These are phyloP conservation scores for Hypsopygia costalis DNA, from an alignment of 2,888 invertebrate genomes.

Conservation along the genomic window DNA sequence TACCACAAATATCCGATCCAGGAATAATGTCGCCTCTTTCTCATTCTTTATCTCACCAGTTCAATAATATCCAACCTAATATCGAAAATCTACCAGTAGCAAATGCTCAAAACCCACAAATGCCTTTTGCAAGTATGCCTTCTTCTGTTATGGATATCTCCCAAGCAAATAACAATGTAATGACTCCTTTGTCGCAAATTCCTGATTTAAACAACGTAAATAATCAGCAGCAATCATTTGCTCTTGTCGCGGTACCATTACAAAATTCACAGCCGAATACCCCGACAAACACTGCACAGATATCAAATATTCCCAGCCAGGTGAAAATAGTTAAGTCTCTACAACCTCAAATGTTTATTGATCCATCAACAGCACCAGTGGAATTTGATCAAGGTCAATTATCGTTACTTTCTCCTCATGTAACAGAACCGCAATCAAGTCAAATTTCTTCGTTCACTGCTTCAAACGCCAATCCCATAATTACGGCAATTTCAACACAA, in stretches of 20 bases:
- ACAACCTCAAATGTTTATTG: slow-evolving; percentile 26
- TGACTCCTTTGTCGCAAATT: slow-evolving; percentile 3
- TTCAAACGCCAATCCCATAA: slow-evolving; percentile 14
- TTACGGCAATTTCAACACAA: slow-evolving; percentile 21
- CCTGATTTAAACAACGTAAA: slow-evolving; percentile 12
- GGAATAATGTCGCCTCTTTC: not conserved
- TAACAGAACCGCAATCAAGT: slow-evolving; percentile 26
- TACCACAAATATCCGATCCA: slow-evolving; percentile 6
- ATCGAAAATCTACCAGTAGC: not conserved
- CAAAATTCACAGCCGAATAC: slow-evolving; percentile 19
- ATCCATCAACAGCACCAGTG: slow-evolving; percentile 18
- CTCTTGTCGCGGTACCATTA: slow-evolving; percentile 17
- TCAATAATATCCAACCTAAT: not conserved
- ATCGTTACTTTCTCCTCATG: slow-evolving; percentile 26
- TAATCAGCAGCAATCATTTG: slow-evolving; percentile 9
- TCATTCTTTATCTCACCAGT: not conserved
- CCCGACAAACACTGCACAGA: slow-evolving; percentile 2
- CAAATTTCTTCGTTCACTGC: not conserved
- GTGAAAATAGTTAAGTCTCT: slow-evolving; percentile 24
- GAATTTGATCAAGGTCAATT: slow-evolving; percentile 21
- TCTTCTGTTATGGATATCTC: slow-evolving; percentile 3
- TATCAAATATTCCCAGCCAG: slow-evolving; percentile 7
- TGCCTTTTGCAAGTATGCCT: not conserved
- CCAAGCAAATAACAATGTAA: slow-evolving; percentile 11
- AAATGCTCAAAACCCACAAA: slow-evolving; percentile 21